Base-by-base conservation (phyloP, 2,888 invertebrate genomes). In the Lysandra bellargus region DNA sequence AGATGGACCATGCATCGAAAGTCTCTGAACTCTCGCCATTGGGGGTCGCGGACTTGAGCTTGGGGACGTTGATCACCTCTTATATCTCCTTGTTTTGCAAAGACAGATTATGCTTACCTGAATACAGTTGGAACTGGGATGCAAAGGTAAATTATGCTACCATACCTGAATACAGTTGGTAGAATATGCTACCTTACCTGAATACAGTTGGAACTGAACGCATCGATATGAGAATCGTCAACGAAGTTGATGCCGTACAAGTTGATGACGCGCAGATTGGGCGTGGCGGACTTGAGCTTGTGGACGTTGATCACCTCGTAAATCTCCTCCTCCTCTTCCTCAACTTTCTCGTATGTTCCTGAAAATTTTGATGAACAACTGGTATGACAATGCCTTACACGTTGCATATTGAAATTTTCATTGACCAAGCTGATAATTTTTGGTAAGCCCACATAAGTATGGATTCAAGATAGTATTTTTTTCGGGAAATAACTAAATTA, bases 301-400 rank as follows among this genome's bases (percentile, higher is more conserved):
- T 99, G 99, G 44, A 99, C 99, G 95, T 99, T 99, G 85, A 99
- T 99, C 5, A 99, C 99, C 91, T 99, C 99, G 91, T 99, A 99
- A 85, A 99, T 99, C 94, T 99, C 99, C 88, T 99, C 99, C 87
- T 99, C 99, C 86, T 99, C 99, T 88, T 99, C 99, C 89, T 99
- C 99, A 4, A 99, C 97, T 89, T 99, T 99, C 89, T 99, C 99
- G 88, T 99, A 99, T 0, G 99, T 99, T 17, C 99, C 97, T 97
- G 88, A n/a, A 83, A 49, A 7, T 17, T 72, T 2, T 33, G 17
- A 33, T 49, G 23, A 33, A 9, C 12, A 76, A 44, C 23, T 57
- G 23, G 17, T 17, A 57, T 57, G 17, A 17, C 0, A 53, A 14
- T 14, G 9, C 44, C 44, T 2, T 4, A 53, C 4, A 53, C 53